Base-by-base conservation (phyloP, 2,113 vertebrate genomes). In the Callipepla squamata region DNA sequence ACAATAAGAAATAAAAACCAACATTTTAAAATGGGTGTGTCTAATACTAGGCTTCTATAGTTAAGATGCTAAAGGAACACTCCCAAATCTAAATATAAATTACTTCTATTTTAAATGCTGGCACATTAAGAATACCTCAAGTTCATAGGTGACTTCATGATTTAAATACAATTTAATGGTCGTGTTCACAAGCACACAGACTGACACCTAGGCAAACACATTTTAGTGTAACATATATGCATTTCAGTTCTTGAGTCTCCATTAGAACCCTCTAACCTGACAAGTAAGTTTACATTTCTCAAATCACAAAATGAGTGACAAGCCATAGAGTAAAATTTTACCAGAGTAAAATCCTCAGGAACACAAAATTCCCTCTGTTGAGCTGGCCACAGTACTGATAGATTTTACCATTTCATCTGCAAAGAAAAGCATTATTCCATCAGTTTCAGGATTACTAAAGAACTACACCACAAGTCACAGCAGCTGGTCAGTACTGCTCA, bases 41-140 rank as follows among this genome's bases (percentile, higher is more conserved):
- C 88, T 82, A 47, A 89, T 79, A 86, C 51, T 30, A 83, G 59
- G 30, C 53, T 58, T 85, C 75, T 70, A 76, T 77, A 85, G 47
- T 94, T 93, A 91, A 51, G 30, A 76, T 81, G 81, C 74, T 95
- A 28, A 69, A 93, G 75, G 89, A 96, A 90, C 92, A 96, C 83
- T 95, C 89, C 91, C 94, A 80, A 69, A 83, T 83, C 80, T 92
- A 92, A 92, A 92, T 91, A 95, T 66, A 91, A 92, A 80, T 80
- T 3, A 93, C 76, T 80, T 66, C 65, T 62, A 70, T 85, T 90
- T 93, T 80, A 80, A 90, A 2, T 32, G 48, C 65, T 73, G 34
- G 23, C 82, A 80, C 83, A n/a, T 85, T 80, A 80, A 72, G 88
- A 87, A 74, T 80, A 83, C 19, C 85, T 88, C 59, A 62, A 68